Conservation (phyloP, 2,797 vertebrate genomes). For the Diglossa cyanea region DNA sequence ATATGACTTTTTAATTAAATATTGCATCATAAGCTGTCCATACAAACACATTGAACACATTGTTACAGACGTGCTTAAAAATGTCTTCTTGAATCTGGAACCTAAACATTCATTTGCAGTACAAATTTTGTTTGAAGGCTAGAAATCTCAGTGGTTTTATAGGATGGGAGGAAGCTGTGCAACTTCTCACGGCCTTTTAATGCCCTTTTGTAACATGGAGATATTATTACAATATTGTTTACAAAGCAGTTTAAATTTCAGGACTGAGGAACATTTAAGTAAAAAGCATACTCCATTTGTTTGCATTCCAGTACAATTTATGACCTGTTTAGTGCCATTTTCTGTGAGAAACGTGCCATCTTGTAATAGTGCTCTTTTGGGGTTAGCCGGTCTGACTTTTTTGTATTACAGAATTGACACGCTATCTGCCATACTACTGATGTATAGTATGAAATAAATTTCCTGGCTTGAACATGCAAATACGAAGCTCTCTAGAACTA, state of each 20-base stretch:
- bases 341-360: neutral
- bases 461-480: neutral
- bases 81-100: neutral
- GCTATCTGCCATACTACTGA: neutral
- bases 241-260: neutral
- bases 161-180: neutral
- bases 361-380: neutral
- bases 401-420: neutral
- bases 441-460: neutral
- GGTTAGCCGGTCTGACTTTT: neutral
- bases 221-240: neutral
- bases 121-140: neutral
- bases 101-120: neutral
- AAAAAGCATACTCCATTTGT: neutral
- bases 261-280: neutral
- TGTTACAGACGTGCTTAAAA: neutral
- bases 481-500: neutral
- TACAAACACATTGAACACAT: neutral
- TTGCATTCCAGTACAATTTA: neutral
- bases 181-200: constrained; percentile 7
- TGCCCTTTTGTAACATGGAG: neutral
- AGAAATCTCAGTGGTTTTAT: neutral
- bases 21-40: neutral
- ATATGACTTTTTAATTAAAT: neutral
- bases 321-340: neutral